Percentiles rank a stretch among this genome's conserved stretches.
Evolutionary conservation across 2,113 vertebrate species (phyloP).

Genomic region (Rhinopomastus cyanomelas): DNA sequence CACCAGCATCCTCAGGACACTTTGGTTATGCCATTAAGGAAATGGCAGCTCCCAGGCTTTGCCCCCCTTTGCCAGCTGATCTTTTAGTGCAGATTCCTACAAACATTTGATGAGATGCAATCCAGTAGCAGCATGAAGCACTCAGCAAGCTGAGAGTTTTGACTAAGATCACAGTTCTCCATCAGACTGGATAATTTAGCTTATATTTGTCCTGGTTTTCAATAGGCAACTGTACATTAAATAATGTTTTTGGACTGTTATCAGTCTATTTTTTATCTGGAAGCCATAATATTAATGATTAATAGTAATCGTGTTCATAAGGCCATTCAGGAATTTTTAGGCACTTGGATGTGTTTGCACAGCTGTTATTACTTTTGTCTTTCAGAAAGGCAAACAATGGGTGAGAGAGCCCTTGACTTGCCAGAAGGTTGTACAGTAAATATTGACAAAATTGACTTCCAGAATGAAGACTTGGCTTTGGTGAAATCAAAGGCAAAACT

Average conservation of each 20-base stretch:
- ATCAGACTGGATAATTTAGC: not conserved
- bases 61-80: not conserved
- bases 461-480: not conserved
- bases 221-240: not conserved
- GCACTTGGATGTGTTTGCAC: not conserved
- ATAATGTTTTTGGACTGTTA: not conserved
- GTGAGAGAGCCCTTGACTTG: not conserved
- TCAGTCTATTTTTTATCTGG: not conserved
- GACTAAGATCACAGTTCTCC: not conserved
- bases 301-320: not conserved
- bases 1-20: not conserved
- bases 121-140: not conserved
- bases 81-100: not conserved
- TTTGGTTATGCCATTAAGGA: not conserved
- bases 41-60: not conserved
- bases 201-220: not conserved
- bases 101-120: not conserved
- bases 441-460: conserved; percentile 1
- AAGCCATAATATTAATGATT: not conserved
- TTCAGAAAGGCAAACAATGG: not conserved
- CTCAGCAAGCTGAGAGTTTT: not conserved
- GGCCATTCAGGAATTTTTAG: not conserved
- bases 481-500: conserved; percentile 15
- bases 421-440: not conserved
- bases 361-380: not conserved